Evolutionary conservation across 37 sponge, comb jelly and placozoan genomes (phyloP).

Genomic region (Hormiphora californensis): DNA sequence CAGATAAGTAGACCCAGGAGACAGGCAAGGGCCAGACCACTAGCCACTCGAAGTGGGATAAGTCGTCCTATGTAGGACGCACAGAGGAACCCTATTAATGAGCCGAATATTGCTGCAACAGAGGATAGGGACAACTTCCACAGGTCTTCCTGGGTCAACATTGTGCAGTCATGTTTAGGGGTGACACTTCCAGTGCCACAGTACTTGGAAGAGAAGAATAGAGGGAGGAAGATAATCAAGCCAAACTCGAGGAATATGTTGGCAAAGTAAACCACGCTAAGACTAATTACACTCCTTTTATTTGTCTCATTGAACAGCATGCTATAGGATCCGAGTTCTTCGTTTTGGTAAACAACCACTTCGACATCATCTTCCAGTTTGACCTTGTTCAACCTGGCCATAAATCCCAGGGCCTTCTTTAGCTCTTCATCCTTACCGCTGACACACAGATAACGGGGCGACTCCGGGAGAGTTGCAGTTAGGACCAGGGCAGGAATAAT

Average conservation of each 20-base stretch:
- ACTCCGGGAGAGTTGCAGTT: neutral
- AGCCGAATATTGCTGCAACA: neutral
- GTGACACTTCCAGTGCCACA: neutral
- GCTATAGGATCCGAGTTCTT: neutral
- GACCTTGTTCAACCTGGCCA: neutral
- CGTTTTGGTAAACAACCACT: neutral
- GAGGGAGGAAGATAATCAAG: neutral
- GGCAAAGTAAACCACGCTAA: neutral
- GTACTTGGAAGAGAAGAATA: neutral
- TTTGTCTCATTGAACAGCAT: neutral
- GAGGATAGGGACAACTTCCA: neutral
- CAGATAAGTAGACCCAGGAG: neutral
- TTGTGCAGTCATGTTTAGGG: neutral
- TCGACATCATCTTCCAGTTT: neutral
- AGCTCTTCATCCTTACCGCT: neutral
- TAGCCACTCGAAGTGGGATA: neutral
- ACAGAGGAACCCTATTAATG: neutral
- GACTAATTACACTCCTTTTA: neutral
- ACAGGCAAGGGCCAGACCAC: neutral
- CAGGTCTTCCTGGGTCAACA: neutral
- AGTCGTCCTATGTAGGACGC: neutral
- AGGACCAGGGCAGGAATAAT: neutral
- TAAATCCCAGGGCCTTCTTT: neutral
- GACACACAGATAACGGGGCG: constrained; percentile 7
- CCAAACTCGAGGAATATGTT: constrained; percentile 11